phyloP scores from a whole-genome alignment of 2,797 vertebrate genomes.

The Podarcis lilfordi region DNA sequence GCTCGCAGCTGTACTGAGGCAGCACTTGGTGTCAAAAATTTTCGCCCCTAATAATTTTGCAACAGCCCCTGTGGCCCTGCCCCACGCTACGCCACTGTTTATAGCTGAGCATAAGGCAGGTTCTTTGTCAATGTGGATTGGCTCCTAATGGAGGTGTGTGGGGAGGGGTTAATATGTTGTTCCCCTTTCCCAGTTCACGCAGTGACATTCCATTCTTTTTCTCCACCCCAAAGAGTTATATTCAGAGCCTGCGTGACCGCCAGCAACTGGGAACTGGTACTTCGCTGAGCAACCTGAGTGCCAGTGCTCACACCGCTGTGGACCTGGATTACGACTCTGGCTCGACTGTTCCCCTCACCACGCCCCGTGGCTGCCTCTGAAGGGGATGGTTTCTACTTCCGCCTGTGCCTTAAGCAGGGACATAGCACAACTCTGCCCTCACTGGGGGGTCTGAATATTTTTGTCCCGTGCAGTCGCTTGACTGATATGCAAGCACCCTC shows the following conservation, averaged over 20 bases:
- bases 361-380: constrained; percentile 80
- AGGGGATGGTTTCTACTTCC: constrained; percentile 2
- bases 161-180: not conserved
- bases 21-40: too few species aligned
- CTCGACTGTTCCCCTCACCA: constrained; percentile 84
- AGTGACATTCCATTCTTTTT: not conserved
- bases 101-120: not conserved
- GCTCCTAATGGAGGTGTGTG: not conserved
- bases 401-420: constrained; percentile 44
- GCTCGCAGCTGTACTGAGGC: too few species aligned
- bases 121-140: not conserved
- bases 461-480: not conserved
- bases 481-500: not conserved
- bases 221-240: constrained; percentile 82
- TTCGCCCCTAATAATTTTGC: too few species aligned
- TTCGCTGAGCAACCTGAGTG: constrained; percentile 82
- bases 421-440: not conserved
- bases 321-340: constrained; percentile 86
- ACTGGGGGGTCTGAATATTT: not conserved
- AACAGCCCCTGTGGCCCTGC: too few species aligned
- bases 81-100: too few species aligned
- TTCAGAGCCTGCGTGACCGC: constrained; percentile 87
- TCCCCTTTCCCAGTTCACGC: not conserved
- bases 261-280: constrained; percentile 81
- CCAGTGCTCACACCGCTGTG: constrained; percentile 79